These are phyloP conservation scores for Stictocephala bisonia DNA, from an alignment of 2,888 invertebrate species.

Conservation along the genomic window DNA sequence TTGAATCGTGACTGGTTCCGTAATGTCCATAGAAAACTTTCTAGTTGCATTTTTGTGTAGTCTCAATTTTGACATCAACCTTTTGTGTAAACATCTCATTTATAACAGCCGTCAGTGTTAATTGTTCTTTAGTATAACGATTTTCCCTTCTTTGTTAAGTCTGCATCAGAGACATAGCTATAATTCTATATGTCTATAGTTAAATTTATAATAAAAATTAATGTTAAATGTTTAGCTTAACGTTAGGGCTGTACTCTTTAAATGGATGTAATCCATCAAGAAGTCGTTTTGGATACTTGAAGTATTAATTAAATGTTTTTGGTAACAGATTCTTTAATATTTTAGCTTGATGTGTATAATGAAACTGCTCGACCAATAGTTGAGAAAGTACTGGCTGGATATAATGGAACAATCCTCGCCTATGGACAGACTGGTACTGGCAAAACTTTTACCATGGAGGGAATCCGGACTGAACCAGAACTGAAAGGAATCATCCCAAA, in stretches of 20 bases:
- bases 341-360: slow-evolving; percentile 92
- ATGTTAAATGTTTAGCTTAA: not conserved
- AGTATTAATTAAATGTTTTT: not conserved
- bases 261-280: not conserved
- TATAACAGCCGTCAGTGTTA: no score
- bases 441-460: slow-evolving; percentile 99
- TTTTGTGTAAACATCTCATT: no score
- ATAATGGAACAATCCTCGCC: slow-evolving; percentile 94
- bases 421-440: slow-evolving; percentile 97
- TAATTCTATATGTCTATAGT: no score
- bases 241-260: not conserved
- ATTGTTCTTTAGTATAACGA: no score
- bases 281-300: not conserved
- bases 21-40: no score
- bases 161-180: no score
- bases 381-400: slow-evolving; percentile 95
- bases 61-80: no score
- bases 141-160: no score
- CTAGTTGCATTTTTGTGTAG: no score
- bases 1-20: no score
- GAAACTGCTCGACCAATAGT: slow-evolving; percentile 97
- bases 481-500: slow-evolving; percentile 97
- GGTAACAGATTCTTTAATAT: slow-evolving; percentile 51
- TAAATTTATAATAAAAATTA: not conserved
- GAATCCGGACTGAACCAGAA: slow-evolving; percentile 87